These are phyloP conservation scores for Formica selysi DNA, from an alignment of 1,140 invertebrate genomes.

Conservation along the genomic window DNA sequence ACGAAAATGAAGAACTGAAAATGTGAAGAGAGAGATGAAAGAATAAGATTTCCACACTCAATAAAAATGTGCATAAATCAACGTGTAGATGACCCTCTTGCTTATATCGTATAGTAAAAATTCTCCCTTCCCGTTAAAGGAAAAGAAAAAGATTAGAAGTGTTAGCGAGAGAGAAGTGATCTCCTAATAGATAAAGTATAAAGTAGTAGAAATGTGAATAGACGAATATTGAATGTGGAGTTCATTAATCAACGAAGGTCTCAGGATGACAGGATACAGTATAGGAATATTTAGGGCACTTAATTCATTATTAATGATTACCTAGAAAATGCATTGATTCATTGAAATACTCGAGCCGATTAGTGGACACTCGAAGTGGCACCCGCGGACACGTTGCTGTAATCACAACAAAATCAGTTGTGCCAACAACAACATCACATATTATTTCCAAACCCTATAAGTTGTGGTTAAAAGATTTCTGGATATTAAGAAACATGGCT, in stretches of 20 bases:
- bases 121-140: constrained; percentile 12
- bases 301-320: constrained; percentile 86
- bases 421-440: constrained; percentile 82
- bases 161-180: neutral
- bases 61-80: constrained; percentile 33
- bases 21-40: constrained; percentile 58
- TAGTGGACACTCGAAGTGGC: constrained; percentile 85
- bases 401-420: constrained; percentile 87
- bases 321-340: constrained; percentile 86
- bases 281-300: constrained; percentile 80
- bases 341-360: constrained; percentile 86
- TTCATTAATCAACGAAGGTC: constrained; percentile 64
- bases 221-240: constrained; percentile 73
- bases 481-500: constrained; percentile 41
- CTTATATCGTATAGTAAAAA: constrained; percentile 3
- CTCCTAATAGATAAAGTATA: constrained; percentile 5
- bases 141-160: constrained; percentile 4
- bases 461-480: constrained; percentile 62
- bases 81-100: neutral
- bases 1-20: constrained; percentile 66
- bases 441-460: constrained; percentile 70
- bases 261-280: constrained; percentile 75
- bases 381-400: constrained; percentile 85
- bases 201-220: constrained; percentile 1
- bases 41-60: constrained; percentile 72